phyloP scores from a whole-genome alignment of 2,797 vertebrate species.

The Aplochiton taeniatus region DNA sequence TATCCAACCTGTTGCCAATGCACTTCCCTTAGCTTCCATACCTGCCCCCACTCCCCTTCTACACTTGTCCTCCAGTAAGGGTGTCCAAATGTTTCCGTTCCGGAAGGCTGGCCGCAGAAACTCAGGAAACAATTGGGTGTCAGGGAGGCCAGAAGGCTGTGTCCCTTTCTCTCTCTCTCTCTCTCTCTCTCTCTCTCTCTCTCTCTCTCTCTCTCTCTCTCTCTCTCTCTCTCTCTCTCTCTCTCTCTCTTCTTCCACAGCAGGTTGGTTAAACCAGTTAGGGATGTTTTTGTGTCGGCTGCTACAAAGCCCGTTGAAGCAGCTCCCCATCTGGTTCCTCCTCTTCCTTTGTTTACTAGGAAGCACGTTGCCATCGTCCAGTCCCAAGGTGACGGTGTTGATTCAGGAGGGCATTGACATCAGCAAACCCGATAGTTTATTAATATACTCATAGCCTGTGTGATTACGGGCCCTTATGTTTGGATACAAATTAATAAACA shows the following conservation, averaged over 20 bases:
- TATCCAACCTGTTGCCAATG: slow-evolving; percentile 43
- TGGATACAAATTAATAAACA: not conserved
- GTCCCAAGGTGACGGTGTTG: slow-evolving; percentile 47
- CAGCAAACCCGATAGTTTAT: slow-evolving; percentile 30
- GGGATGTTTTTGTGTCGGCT: slow-evolving; percentile 40
- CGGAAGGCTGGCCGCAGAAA: slow-evolving; percentile 59
- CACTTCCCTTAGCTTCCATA: slow-evolving; percentile 45
- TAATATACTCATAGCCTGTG: slow-evolving; percentile 13
- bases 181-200: slow-evolving; percentile 15
- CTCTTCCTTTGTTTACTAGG: slow-evolving; percentile 68
- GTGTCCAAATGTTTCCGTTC: slow-evolving; percentile 69
- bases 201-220: slow-evolving; percentile 4
- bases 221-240: slow-evolving; percentile 8
- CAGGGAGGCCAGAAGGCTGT: slow-evolving; percentile 38
- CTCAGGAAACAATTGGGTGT: slow-evolving; percentile 76
- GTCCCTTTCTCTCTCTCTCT: not conserved
- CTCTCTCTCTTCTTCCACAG: slow-evolving; percentile 18
- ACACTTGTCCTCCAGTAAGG: slow-evolving; percentile 22
- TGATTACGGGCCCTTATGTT: slow-evolving; percentile 1
- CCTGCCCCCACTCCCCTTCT: slow-evolving; percentile 2
- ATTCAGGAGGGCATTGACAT: slow-evolving; percentile 43
- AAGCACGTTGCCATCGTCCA: slow-evolving; percentile 46
- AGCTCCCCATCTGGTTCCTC: slow-evolving; percentile 66
- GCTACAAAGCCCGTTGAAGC: slow-evolving; percentile 50
- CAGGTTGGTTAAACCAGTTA: slow-evolving; percentile 3